Percentiles rank a stretch among this genome's conserved stretches.
Conservation (phyloP, 2,113 vertebrate species). For the Limnothrissa miodon region DNA sequence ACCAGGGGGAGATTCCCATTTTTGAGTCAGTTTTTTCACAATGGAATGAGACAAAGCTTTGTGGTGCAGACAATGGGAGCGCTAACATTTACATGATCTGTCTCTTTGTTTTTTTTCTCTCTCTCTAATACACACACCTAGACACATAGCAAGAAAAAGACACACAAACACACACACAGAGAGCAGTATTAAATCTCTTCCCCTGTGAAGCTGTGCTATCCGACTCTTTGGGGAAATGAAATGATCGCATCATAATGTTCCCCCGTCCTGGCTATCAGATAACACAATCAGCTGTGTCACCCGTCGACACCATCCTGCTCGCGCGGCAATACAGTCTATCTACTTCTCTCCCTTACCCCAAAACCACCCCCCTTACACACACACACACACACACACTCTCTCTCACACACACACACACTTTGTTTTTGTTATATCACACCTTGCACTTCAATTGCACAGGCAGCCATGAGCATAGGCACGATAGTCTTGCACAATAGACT, state of each 20-base stretch:
- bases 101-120: slow-evolving; percentile 6
- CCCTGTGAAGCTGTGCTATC: not conserved
- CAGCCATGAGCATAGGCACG: too few relatives aligned
- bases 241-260: slow-evolving; percentile 16
- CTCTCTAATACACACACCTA: not conserved
- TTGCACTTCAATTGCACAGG: not conserved
- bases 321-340: not conserved
- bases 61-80: slow-evolving; percentile 32
- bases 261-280: slow-evolving; percentile 16
- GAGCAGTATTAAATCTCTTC: not conserved
- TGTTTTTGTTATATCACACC: not conserved
- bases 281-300: slow-evolving; percentile 12
- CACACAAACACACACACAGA: slow-evolving; percentile 11
- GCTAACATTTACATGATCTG: slow-evolving; percentile 28
- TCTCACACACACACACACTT: not conserved
- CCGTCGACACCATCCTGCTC: not conserved
- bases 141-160: not conserved
- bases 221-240: slow-evolving; percentile 6
- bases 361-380: not conserved
- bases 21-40: slow-evolving; percentile 16
- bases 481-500: too few relatives aligned
- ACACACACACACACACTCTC: slow-evolving; percentile 3
- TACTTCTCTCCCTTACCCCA: not conserved
- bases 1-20: slow-evolving; percentile 40
- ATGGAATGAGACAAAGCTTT: not conserved